A percentile compares a stretch with the other conserved stretches of the same genome.
These are phyloP conservation scores for Machaerirhynchus nigripectus DNA, from an alignment of 2,113 vertebrate genomes.

Conservation along the genomic window DNA sequence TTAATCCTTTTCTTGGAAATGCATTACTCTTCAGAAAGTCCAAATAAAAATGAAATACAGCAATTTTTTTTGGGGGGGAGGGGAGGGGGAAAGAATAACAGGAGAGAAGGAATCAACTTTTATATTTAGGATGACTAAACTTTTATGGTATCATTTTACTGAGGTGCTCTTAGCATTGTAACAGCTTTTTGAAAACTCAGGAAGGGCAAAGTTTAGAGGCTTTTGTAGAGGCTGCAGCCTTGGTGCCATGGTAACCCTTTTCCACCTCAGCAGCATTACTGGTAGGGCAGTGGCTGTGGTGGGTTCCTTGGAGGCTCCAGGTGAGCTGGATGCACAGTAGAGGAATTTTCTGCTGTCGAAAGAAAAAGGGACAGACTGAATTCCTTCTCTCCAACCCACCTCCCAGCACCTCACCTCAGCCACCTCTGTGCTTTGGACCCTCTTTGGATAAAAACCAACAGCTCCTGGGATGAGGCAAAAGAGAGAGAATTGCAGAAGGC, in stretches of 20 bases:
- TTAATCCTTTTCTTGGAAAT: slow-evolving; percentile 38
- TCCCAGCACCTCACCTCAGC: background rate
- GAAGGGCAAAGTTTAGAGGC: background rate
- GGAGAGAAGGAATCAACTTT: background rate
- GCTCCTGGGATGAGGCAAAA: background rate
- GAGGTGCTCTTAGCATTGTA: background rate
- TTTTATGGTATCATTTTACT: background rate
- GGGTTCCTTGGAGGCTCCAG: background rate
- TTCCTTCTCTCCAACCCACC: background rate
- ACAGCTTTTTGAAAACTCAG: background rate
- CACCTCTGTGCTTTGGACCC: background rate
- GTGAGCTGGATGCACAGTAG: fast-evolving
- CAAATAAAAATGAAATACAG: slow-evolving; percentile 50
- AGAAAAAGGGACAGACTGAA: background rate
- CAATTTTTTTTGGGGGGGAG: background rate
- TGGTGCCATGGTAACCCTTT: fast-evolving
- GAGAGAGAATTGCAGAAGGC: background rate
- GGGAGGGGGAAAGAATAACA: background rate
- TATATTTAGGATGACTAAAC: background rate
- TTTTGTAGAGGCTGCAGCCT: background rate
- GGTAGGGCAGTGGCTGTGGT: fast-evolving
- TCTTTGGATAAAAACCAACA: background rate
- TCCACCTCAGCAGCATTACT: too few species aligned
- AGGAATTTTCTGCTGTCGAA: background rate
- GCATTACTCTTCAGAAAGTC: slow-evolving; percentile 30